Evolutionary conservation across 2,113 vertebrate species (phyloP).

Genomic region (Bubo scandiacus): DNA sequence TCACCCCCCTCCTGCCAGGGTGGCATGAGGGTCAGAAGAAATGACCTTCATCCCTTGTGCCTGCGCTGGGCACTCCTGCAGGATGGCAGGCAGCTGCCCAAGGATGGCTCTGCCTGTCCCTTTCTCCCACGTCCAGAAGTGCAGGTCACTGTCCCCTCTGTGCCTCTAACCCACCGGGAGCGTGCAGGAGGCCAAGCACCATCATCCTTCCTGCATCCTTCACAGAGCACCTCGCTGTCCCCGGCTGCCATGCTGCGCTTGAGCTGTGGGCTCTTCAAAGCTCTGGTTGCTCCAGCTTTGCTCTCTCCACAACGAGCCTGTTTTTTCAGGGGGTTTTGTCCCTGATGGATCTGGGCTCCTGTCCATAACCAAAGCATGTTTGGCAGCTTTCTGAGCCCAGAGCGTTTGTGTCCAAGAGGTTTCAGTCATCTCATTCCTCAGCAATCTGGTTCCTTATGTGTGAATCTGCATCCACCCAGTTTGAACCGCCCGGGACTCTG

Average conservation of each 20-base stretch:
- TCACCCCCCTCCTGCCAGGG: accelerated
- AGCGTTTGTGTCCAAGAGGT: conserved; percentile 56
- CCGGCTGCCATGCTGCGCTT: not conserved
- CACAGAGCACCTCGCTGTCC: not conserved
- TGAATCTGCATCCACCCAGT: conserved; percentile 54
- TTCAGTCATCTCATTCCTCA: conserved; percentile 64
- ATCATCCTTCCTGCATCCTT: not conserved
- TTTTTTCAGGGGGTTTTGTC: conserved; percentile 26
- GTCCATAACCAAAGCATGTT: conserved; percentile 55
- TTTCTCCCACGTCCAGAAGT: not conserved
- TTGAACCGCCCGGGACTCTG: not conserved
- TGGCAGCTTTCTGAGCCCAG: conserved; percentile 59
- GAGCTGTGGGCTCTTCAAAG: not conserved
- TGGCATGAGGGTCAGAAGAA: not conserved
- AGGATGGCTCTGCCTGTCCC: not conserved
- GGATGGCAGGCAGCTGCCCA: not conserved
- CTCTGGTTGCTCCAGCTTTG: not conserved
- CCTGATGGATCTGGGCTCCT: conserved; percentile 49
- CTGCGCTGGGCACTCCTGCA: not conserved
- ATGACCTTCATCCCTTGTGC: not conserved
- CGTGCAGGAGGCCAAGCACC: not conserved
- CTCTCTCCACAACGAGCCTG: not conserved
- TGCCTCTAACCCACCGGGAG: not conserved
- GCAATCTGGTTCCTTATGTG: conserved; percentile 50
- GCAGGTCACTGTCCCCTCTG: accelerated